A percentile compares a stretch with the other conserved stretches of the same genome.
phyloP scores from a whole-genome alignment of 2,797 vertebrate species.

The Peromyscus nudipes region DNA sequence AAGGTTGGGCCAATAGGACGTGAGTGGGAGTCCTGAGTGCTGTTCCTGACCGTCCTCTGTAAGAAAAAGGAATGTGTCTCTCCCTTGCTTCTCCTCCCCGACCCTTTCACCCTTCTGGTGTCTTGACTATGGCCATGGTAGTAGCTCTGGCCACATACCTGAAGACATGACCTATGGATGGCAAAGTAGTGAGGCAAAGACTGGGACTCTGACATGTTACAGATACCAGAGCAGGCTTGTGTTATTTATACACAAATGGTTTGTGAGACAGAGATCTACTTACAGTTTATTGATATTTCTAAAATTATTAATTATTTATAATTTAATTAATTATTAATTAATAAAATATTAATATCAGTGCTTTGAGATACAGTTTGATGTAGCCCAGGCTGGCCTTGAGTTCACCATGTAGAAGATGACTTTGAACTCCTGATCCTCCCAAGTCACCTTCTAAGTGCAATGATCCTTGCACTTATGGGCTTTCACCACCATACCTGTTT shows the following conservation, averaged over 20 bases:
- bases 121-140: not conserved
- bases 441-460: not conserved
- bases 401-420: not conserved
- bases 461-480: not conserved
- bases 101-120: not conserved
- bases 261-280: not conserved
- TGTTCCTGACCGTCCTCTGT: not conserved
- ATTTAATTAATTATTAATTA: not conserved
- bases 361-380: not conserved
- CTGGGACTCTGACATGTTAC: not conserved
- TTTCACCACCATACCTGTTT: not conserved
- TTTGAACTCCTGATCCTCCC: not conserved
- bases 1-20: not conserved
- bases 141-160: not conserved
- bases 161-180: not conserved
- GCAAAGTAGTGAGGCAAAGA: not conserved
- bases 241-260: not conserved
- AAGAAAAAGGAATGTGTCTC: not conserved
- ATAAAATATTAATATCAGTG: not conserved
- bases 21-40: not conserved
- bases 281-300: conserved; percentile 1
- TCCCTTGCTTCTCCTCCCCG: not conserved
- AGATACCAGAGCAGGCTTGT: not conserved
- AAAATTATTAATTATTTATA: not conserved
- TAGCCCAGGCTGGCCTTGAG: not conserved